phyloP scores from a whole-genome alignment of 2,797 vertebrate genomes.

The Eulemur albifrons region DNA sequence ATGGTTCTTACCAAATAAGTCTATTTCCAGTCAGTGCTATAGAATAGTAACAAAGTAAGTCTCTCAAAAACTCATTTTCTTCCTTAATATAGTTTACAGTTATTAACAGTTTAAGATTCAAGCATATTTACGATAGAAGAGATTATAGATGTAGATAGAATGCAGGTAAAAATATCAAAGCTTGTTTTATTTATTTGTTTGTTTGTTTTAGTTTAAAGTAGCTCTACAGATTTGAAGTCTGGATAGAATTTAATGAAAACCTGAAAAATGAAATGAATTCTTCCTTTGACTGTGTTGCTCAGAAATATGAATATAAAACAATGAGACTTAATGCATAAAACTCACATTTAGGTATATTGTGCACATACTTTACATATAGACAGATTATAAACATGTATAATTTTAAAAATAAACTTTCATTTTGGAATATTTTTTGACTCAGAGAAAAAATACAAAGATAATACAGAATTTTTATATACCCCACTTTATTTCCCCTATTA shows the following conservation, averaged over 20 bases:
- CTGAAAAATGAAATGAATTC: background rate
- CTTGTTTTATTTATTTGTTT: background rate
- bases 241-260: background rate
- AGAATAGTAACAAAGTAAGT: background rate
- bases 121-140: background rate
- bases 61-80: background rate
- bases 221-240: background rate
- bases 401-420: background rate
- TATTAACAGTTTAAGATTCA: background rate
- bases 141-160: background rate
- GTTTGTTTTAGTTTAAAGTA: background rate
- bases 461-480: background rate
- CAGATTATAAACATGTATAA: background rate
- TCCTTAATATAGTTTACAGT: background rate
- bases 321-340: background rate
- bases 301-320: background rate
- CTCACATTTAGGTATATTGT: background rate
- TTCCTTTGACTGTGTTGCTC: background rate
- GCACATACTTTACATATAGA: background rate
- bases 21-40: background rate
- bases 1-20: background rate
- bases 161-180: background rate
- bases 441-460: background rate
- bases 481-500: background rate
- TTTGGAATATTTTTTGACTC: background rate